Percentiles rank a stretch among this genome's conserved stretches.
phyloP scores from a whole-genome alignment of 92 coral and sea anemone genomes.

The Parazoanthus atlanticus region DNA sequence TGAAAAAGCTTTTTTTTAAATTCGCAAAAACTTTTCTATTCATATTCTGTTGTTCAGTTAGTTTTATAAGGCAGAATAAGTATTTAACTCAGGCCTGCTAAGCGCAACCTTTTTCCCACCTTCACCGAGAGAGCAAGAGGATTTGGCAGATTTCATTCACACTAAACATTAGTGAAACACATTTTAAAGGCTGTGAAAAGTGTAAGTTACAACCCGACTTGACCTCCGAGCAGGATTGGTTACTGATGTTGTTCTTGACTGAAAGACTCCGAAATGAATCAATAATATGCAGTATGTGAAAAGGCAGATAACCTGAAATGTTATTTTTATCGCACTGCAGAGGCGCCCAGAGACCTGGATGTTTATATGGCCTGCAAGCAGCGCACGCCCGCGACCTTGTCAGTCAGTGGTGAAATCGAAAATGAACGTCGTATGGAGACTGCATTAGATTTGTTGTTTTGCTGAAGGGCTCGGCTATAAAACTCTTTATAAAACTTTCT shows the following conservation, averaged over 20 bases:
- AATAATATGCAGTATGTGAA: slow-evolving; percentile 7
- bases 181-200: slow-evolving; percentile 5
- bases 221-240: slow-evolving; percentile 22
- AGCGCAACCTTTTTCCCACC: no score
- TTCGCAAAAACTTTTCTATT: no score
- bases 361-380: no score
- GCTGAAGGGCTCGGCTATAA: not conserved
- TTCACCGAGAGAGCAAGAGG: not conserved
- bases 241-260: slow-evolving; percentile 16
- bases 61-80: no score
- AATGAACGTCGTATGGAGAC: not conserved
- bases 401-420: not conserved
- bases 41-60: no score
- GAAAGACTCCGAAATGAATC: slow-evolving; percentile 22
- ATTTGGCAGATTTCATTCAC: slow-evolving; percentile 25
- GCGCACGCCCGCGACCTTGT: no score
- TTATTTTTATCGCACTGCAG: slow-evolving; percentile 8
- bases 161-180: slow-evolving; percentile 30
- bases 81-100: no score
- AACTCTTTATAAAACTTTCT: slow-evolving; percentile 20
- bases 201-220: slow-evolving; percentile 1
- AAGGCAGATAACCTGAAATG: slow-evolving; percentile 15
- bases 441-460: not conserved
- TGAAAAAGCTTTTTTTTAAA: no score
- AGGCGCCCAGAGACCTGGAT: no score